Evolutionary conservation across 2,113 vertebrate species (phyloP), one percentile per base, ranked within the genome.

Genomic region (Pyrgilauda ruficollis): DNA sequence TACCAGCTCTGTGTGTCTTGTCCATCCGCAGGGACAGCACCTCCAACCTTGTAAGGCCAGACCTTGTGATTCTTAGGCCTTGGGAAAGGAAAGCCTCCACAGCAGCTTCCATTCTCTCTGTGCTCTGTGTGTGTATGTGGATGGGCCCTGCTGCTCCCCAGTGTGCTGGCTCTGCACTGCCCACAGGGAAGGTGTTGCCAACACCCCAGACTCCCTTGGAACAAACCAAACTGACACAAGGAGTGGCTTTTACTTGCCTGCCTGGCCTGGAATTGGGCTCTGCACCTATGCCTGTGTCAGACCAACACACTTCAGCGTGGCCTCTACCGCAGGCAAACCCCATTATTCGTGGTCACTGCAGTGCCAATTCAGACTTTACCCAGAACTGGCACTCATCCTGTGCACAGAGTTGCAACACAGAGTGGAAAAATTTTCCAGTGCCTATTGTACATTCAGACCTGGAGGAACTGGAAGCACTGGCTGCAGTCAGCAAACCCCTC

Each of bases 1-100:
- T 15, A 7, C 39, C 61, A 31, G 35, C 66, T 13, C 64, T 2
- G 3, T 4, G 21, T 18, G 15, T 47, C 14, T 28, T 7, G 2
- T 31, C 9, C 15, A 5, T 23, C 2, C 0, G 1, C 53, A 2
- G 1, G 19, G n/a, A 41, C 30, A 20, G 39, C 3, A 7, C 24
- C 37, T 13, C 3, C 2, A 5, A 13, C 33, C 12, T 2, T 30
- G 26, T 5, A 19, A 31, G 7, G 21, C 62, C 50, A 46, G 33
- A 31, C 19, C 13, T 58, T 46, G 2, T 22, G 30, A 10, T 41
- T 19, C 14, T 21, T 11, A 2, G 13, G 23, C 44, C 15, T 5
- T 3, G 7, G 43, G 7, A 50, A n/a, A 37, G 26, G 20, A 37
- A 27, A 73, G 5, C 30, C 15, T 61, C 13, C 21, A 7, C 4